Base-by-base conservation (phyloP, 2,888 invertebrate genomes). In the Drosophila nigricruria region DNA sequence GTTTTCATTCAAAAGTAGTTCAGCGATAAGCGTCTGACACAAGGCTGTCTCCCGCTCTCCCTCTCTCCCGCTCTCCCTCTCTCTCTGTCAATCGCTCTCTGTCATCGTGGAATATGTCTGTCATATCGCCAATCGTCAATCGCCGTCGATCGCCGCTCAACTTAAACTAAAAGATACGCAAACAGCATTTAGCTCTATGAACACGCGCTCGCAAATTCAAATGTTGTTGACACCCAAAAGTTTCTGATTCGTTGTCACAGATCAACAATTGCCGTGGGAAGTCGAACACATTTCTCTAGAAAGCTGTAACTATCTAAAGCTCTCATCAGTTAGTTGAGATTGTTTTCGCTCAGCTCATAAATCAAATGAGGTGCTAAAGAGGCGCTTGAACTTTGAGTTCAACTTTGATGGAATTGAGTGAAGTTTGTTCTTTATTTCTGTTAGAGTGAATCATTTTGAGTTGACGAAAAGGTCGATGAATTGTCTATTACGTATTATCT, bases 1-100 rank as follows among this genome's bases (percentile, higher is more conserved):
- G 82, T 88, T 86, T 83, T 69, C 88, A 86, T 80, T 85, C 72
- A 83, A 88, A 83, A 80, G 83, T 88, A 82, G 83, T 80, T 88
- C 82, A 88, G 68, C 70, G 82, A 82, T 81, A 85, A 84, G 73
- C 47, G 27, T 43, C 60, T 42, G 64, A 73, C 60, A 56, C 49
- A 70, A 62, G 70, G 36, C 70, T 70, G 45, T 52, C 54, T 18
- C 8, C 3, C 40, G 6, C n/a, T 1, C 56, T 14, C 25, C 9
- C 42, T 16, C 18, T 6, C 43, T 12, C 43, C 3, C 59, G n/a
- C 50, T 34, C 49, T 25, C 57, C 14, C n/a, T 32, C 23, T 23
- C 23, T 34, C 43, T n/a, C 34, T 34, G 23, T 32, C 32, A 27
- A 14, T 57, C 43, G 47, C 10, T 23, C 23, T 43, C 42, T 63